Percentiles rank a stretch among this genome's conserved stretches.
Conservation (phyloP, 2,113 vertebrate species). For the Spheniscus mendiculus region DNA sequence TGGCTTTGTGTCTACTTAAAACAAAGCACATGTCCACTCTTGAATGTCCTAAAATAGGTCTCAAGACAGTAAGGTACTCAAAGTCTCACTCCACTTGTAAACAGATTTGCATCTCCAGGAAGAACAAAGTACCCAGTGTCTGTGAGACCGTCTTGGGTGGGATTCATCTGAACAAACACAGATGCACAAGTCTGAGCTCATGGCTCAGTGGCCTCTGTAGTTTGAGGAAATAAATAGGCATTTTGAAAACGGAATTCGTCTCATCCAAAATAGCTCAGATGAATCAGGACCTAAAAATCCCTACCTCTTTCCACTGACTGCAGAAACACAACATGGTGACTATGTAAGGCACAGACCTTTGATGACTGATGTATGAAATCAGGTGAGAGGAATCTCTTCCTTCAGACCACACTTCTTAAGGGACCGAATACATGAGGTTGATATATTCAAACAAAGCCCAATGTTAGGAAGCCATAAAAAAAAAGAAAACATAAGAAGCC, state of each 20-base stretch:
- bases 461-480: neutral
- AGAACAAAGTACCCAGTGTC: neutral
- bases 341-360: neutral
- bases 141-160: neutral
- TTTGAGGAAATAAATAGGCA: neutral
- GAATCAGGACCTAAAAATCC: neutral
- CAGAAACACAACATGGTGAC: neutral
- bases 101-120: neutral
- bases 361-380: neutral
- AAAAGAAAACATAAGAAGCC: neutral
- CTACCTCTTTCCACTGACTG: neutral
- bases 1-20: neutral
- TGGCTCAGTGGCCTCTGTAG: neutral
- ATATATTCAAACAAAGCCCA: neutral
- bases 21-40: neutral
- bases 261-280: neutral
- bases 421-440: accelerated
- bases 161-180: neutral
- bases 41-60: neutral
- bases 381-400: neutral
- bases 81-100: neutral
- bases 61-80: neutral
- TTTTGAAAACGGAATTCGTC: neutral
- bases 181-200: neutral
- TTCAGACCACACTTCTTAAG: neutral